These are phyloP conservation scores for Trilocha varians DNA, from an alignment of 2,888 invertebrate genomes.

Conservation along the genomic window DNA sequence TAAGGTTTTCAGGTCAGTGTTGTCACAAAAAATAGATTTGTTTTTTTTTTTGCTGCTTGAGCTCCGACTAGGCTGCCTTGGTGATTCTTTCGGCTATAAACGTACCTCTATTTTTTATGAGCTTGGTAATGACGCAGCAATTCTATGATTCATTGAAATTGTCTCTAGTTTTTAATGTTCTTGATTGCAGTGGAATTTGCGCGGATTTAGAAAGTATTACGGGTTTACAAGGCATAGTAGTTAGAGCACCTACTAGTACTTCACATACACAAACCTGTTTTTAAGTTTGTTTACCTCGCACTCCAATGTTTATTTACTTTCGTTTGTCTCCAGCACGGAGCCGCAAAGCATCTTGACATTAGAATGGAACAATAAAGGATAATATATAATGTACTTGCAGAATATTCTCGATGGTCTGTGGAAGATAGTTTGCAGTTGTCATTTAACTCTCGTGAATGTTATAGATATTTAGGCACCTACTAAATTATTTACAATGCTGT, in stretches of 20 bases:
- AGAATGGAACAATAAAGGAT: conserved; percentile 15
- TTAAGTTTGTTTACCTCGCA: conserved; percentile 60
- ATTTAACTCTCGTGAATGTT: too few species aligned
- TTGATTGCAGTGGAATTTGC: not conserved
- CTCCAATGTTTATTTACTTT: conserved; percentile 65
- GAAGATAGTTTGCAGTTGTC: too few species aligned
- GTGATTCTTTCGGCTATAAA: too few species aligned
- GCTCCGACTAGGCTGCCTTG: too few species aligned
- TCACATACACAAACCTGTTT: conserved; percentile 40
- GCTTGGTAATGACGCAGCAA: not conserved
- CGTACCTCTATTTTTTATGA: too few species aligned
- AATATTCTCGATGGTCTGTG: too few species aligned
- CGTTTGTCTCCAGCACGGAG: conserved; percentile 38
- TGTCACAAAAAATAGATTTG: too few species aligned
- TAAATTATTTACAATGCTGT: too few species aligned
- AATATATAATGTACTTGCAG: not conserved
- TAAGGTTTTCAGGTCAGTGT: too few species aligned
- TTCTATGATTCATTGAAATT: not conserved
- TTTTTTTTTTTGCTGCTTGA: too few species aligned
- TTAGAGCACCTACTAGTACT: conserved; percentile 3
- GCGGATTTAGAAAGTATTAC: not conserved
- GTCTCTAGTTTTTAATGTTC: not conserved
- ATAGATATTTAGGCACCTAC: too few species aligned
- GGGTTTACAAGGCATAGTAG: not conserved
- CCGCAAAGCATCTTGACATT: conserved; percentile 19